Evolutionary conservation across 2,888 invertebrate species (phyloP).

Genomic region (Uloborus plumipes): DNA sequence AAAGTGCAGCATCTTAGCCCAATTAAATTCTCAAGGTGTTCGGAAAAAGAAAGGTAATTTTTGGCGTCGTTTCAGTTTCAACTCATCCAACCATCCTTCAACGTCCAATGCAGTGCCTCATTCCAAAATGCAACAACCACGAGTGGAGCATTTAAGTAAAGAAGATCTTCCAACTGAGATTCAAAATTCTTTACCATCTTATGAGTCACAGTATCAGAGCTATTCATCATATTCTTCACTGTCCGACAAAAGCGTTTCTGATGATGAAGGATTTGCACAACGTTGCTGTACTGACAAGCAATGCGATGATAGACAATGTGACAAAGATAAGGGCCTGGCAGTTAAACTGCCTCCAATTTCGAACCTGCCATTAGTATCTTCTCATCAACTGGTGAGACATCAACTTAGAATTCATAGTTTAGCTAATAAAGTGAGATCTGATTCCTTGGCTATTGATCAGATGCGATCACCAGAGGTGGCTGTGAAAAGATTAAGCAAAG

Average conservation of each 20-base stretch:
- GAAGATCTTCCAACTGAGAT: constrained; percentile 58
- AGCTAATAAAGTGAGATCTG: constrained; percentile 12
- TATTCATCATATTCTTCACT: constrained; percentile 58
- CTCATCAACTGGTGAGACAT: constrained; percentile 37
- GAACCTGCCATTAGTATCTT: constrained; percentile 7
- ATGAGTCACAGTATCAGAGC: constrained; percentile 52
- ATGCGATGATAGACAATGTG: neutral
- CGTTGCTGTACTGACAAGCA: constrained; percentile 1
- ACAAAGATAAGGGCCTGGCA: constrained; percentile 4
- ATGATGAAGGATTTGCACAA: constrained; percentile 48
- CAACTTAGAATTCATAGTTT: constrained; percentile 35
- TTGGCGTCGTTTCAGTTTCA: constrained; percentile 50
- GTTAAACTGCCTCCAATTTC: constrained; percentile 40
- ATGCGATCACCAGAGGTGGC: constrained; percentile 38
- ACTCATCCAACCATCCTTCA: constrained; percentile 20
- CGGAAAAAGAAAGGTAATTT: constrained; percentile 35
- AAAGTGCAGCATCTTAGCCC: constrained; percentile 27
- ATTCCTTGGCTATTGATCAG: constrained; percentile 48
- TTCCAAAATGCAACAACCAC: constrained; percentile 14
- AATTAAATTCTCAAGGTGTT: constrained; percentile 8
- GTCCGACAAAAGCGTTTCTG: constrained; percentile 55
- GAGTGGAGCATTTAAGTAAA: constrained; percentile 39
- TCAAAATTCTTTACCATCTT: constrained; percentile 39
- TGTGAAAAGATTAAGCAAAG: constrained; percentile 43
- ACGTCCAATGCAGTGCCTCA: constrained; percentile 19